Evolutionary conservation across 2,797 vertebrate species (phyloP), one percentile per base, ranked within the genome.

Genomic region (Kryptopterus vitreolus): DNA sequence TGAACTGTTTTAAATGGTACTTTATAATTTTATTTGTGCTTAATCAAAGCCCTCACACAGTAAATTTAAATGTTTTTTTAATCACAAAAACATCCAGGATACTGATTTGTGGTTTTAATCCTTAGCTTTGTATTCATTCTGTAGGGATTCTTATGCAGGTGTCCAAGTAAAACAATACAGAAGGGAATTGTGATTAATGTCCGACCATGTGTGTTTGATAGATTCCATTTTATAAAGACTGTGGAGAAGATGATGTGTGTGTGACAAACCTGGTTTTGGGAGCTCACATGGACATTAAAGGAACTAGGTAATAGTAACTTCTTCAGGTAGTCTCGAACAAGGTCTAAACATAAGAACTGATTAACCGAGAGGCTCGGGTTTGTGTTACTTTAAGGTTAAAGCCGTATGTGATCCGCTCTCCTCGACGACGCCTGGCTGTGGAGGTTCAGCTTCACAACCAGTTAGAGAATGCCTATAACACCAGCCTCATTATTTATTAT

Each of bases 191-290:
- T 62, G 1, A 6, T n/a, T 66, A 3, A 65, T 55, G 1, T 77
- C 15, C 35, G 59, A 1, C 22, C n/a, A 16, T 48, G 26, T 53
- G 8, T 4, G 43, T 68, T 66, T 33, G 76, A 57, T 84, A 99
- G 98, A 95, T 99, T 85, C 93, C 95, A 0, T 99, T 99, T 91
- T 98, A 96, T 48, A 99, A 98, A 91, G 98, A 98, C 73, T 99
- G 98, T 0, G 98, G 98, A 0, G 95, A 96, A 4, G 97, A 99
- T 18, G 91, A 98, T 0, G 94, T 96, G 81, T 99, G 98, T 6
- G 87, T 96, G 46, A 92, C 97, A 0, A 93, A 99, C 82, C 88
- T 99, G 88, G 94, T 93, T 80, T 92, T 99, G 55, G 85, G 88
- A 73, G 96, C 95, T 18, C 89, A 87, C n/a, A 95, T 94, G 92